phyloP scores from a whole-genome alignment of 2,888 invertebrate species.

The Drosophila mimetica region DNA sequence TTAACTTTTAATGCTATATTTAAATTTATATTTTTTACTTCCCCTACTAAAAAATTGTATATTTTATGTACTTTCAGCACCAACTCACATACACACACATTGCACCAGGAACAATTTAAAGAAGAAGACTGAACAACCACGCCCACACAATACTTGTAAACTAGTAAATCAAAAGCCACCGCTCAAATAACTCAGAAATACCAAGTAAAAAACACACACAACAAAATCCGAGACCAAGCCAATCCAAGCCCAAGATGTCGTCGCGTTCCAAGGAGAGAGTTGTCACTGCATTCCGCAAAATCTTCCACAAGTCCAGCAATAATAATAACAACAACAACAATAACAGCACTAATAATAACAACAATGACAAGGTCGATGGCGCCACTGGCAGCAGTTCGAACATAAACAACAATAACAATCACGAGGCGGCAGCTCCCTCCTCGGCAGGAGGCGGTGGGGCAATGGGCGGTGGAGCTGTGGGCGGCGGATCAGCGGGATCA shows the following conservation, averaged over 20 bases:
- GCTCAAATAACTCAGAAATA: constrained; percentile 21
- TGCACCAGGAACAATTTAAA: constrained; percentile 27
- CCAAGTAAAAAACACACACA: constrained; percentile 15
- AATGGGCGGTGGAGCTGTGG: constrained; percentile 83
- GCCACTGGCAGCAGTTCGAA: constrained; percentile 81
- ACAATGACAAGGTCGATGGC: constrained; percentile 87
- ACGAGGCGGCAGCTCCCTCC: constrained; percentile 55
- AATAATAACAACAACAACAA: constrained; percentile 86
- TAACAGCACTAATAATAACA: constrained; percentile 78
- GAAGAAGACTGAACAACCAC: constrained; percentile 61
- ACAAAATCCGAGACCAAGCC: constrained; percentile 6
- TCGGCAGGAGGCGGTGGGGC: constrained; percentile 84
- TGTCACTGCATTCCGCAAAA: constrained; percentile 91
- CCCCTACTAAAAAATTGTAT: too few relatives aligned
- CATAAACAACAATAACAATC: constrained; percentile 59
- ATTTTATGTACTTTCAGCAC: constrained; percentile 8
- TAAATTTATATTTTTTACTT: too few relatives aligned
- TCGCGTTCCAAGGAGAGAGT: constrained; percentile 93
- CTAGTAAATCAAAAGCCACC: constrained; percentile 45
- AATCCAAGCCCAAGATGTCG: constrained; percentile 86
- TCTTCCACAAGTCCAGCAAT: constrained; percentile 87
- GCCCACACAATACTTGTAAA: constrained; percentile 35
- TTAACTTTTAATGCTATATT: too few relatives aligned
- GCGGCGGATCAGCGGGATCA: constrained; percentile 19
- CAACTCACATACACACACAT: constrained; percentile 2